Conservation (phyloP, 2,113 vertebrate genomes). For the Gallinago paraguaiae region DNA sequence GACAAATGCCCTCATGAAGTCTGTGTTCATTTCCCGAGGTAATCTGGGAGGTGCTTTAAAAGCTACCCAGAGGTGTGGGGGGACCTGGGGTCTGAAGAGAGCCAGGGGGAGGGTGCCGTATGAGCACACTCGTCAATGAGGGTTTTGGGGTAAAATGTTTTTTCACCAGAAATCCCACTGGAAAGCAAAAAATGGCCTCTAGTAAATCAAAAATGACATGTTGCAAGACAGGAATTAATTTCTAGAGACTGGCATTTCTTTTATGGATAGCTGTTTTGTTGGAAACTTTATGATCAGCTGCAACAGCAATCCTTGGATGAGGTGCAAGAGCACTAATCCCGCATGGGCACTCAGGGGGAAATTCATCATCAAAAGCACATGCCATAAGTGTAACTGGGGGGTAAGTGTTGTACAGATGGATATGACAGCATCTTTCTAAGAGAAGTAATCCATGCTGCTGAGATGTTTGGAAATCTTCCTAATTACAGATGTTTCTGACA, state of each 20-base stretch:
- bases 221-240: neutral
- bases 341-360: neutral
- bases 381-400: neutral
- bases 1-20: neutral
- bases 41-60: neutral
- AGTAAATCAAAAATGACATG: neutral
- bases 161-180: neutral
- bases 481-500: neutral
- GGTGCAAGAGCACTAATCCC: neutral
- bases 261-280: neutral
- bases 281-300: neutral
- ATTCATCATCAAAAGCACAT: neutral
- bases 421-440: neutral
- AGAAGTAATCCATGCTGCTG: neutral
- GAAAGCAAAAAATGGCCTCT: neutral
- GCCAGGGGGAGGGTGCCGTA: neutral
- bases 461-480: neutral
- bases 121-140: fast-evolving
- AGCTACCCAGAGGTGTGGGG: neutral
- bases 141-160: neutral
- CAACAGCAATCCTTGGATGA: neutral
- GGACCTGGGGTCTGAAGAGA: neutral
- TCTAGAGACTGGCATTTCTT: neutral
- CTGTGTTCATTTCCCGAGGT: neutral
- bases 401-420: neutral